Conservation (phyloP, 1,140 invertebrate genomes). For the Parapsyche elsis region DNA sequence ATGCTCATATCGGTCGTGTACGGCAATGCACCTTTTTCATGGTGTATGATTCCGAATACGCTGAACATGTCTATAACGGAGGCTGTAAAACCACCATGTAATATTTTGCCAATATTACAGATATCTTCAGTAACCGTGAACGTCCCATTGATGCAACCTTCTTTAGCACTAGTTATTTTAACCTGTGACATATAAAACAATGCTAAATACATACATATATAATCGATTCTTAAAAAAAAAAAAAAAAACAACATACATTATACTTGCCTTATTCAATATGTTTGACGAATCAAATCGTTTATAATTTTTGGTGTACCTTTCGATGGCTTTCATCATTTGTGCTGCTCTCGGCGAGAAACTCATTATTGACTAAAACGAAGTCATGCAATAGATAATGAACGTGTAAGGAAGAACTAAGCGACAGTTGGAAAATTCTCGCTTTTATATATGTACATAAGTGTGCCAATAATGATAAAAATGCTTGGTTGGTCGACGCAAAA, state of each 20-base stretch:
- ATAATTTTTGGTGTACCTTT: neutral
- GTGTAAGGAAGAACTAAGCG: too few species aligned
- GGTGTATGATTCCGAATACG: neutral
- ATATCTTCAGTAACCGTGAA: constrained; percentile 37
- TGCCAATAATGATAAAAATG: neutral
- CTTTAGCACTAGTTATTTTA: constrained; percentile 16
- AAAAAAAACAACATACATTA: too few species aligned
- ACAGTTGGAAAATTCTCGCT: too few species aligned
- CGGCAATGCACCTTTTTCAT: neutral
- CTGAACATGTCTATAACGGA: constrained; percentile 8
- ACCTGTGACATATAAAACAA: constrained; percentile 8
- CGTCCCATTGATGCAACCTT: neutral
- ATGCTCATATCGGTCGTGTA: constrained; percentile 37
- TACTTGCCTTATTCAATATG: constrained; percentile 5
- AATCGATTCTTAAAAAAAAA: too few species aligned
- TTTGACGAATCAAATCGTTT: constrained; percentile 26
- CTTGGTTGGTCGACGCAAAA: too few species aligned
- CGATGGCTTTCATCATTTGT: constrained; percentile 6
- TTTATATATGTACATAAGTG: neutral
- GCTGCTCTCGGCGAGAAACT: constrained; percentile 4
- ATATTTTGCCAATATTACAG: neutral
- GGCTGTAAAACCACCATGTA: constrained; percentile 32
- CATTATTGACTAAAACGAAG: neutral
- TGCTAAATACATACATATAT: too few species aligned
- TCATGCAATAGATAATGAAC: too few species aligned